Evolutionary conservation across 1,140 invertebrate species (phyloP).

Genomic region (Laodelphax striatellus): DNA sequence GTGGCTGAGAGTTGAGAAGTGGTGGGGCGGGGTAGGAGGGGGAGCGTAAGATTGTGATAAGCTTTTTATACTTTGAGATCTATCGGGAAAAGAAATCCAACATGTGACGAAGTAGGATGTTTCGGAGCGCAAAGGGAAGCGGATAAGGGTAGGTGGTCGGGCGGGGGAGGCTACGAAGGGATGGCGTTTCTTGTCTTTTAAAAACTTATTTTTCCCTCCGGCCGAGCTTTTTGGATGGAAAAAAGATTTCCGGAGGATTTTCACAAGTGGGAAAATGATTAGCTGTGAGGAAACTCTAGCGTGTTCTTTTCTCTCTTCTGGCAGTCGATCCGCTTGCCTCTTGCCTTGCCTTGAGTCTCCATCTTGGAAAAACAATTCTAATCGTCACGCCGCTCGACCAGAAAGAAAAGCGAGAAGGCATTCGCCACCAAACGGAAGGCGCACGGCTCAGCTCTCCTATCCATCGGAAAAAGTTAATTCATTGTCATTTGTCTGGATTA

Average conservation of each 20-base stretch:
- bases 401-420: too few relatives aligned
- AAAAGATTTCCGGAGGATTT: background rate
- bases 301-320: background rate
- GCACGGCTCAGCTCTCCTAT: background rate
- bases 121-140: too few relatives aligned
- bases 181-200: constrained; percentile 7
- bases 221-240: constrained; percentile 1
- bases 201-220: constrained; percentile 7
- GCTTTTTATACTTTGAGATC: constrained; percentile 17
- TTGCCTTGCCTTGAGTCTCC: background rate
- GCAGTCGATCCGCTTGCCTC: background rate
- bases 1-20: too few relatives aligned
- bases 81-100: constrained; percentile 15
- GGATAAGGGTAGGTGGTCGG: background rate
- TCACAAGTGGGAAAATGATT: constrained; percentile 1
- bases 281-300: background rate
- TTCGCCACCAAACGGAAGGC: too few relatives aligned
- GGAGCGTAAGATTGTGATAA: constrained; percentile 11
- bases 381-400: background rate
- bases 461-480: background rate
- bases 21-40: background rate
- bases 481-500: background rate
- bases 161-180: background rate
- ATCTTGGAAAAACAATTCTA: background rate
- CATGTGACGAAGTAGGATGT: constrained; percentile 1